Percentiles rank a stretch among this genome's conserved stretches.
Conservation (phyloP, 2,888 invertebrate species). For the Phoenoteleia sp. region DNA sequence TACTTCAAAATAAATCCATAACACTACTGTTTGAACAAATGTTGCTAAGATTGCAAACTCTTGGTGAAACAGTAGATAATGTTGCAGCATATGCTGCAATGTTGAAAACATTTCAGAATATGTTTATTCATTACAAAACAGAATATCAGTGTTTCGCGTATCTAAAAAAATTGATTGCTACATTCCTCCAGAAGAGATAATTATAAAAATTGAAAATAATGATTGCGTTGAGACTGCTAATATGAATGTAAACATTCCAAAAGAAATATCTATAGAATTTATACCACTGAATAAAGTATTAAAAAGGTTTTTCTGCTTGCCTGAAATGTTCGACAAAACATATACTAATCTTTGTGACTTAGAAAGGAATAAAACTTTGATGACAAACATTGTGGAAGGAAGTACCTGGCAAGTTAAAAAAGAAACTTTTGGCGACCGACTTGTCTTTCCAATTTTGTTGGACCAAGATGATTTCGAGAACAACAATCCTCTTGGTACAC, state of each 20-base stretch:
- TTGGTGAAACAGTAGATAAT: conserved; percentile 36
- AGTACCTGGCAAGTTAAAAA: conserved; percentile 11
- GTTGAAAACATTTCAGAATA: conserved; percentile 19
- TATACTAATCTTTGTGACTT: conserved; percentile 38
- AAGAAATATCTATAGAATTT: conserved; percentile 17
- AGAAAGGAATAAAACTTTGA: not conserved
- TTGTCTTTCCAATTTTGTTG: conserved; percentile 55
- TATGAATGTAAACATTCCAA: too few species aligned
- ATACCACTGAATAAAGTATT: not conserved
- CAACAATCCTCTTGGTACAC: conserved; percentile 60
- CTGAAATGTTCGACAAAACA: not conserved
- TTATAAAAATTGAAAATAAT: too few species aligned
- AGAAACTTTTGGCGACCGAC: conserved; percentile 12
- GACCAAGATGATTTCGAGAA: conserved; percentile 70
- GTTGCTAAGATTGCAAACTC: conserved; percentile 24
- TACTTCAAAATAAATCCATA: conserved; percentile 6
- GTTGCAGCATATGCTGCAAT: conserved; percentile 32
- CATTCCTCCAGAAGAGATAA: conserved; percentile 24
- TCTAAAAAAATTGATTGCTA: conserved; percentile 7
- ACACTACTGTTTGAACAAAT: conserved; percentile 31
- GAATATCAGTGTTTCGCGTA: conserved; percentile 55
- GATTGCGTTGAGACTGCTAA: too few species aligned
- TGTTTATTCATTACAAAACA: conserved; percentile 30
- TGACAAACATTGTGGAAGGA: conserved; percentile 26
- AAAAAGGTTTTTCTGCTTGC: conserved; percentile 15